Evolutionary conservation across 2,113 vertebrate species (phyloP).

Genomic region (Gopherus flavomarginatus): DNA sequence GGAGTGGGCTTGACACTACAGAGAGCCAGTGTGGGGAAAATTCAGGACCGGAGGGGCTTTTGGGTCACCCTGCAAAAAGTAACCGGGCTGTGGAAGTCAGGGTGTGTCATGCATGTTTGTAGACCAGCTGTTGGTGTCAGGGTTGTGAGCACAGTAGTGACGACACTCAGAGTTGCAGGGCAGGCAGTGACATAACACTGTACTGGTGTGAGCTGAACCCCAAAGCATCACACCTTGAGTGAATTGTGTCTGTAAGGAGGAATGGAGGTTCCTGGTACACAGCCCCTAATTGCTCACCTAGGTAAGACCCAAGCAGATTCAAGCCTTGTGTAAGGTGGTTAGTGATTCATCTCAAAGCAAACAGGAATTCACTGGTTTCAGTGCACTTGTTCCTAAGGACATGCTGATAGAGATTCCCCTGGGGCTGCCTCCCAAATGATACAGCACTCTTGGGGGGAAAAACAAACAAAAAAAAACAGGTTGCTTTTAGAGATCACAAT

Average conservation of each 20-base stretch:
- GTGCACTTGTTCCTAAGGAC: rapidly evolving
- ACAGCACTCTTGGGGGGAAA: neutral
- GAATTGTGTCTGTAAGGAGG: neutral
- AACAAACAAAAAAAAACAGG: neutral
- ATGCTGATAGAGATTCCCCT: rapidly evolving
- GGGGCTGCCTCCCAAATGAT: neutral
- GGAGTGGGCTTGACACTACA: too few relatives aligned
- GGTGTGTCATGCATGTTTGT: too few relatives aligned
- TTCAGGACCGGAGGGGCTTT: too few relatives aligned
- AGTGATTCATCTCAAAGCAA: neutral
- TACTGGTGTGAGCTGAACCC: too few relatives aligned
- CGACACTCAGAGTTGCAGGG: too few relatives aligned
- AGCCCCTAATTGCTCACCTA: neutral
- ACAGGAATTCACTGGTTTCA: neutral
- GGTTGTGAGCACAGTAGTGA: too few relatives aligned
- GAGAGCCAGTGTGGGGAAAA: too few relatives aligned
- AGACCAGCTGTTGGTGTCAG: too few relatives aligned
- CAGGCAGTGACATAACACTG: too few relatives aligned
- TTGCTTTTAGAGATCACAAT: neutral
- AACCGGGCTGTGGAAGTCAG: too few relatives aligned
- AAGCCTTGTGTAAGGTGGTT: rapidly evolving
- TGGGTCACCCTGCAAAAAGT: too few relatives aligned
- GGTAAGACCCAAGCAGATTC: neutral
- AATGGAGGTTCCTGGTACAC: neutral
- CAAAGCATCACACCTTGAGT: neutral